Percentiles rank a stretch among this genome's conserved stretches.
phyloP scores from a whole-genome alignment of 2,888 invertebrate species.

The Nemapogon koenigi region DNA sequence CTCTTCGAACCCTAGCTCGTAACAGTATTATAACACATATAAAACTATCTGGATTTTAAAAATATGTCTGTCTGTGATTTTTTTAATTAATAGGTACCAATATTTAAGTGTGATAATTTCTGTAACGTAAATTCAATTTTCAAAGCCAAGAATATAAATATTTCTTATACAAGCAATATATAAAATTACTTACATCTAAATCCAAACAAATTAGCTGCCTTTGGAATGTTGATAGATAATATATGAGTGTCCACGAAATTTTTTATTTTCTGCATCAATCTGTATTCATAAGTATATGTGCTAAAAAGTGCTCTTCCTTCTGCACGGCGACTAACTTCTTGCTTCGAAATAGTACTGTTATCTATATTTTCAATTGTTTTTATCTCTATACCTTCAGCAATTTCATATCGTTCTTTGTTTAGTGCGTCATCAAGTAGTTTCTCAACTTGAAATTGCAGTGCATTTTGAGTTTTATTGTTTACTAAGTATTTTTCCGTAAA shows the following conservation, averaged over 20 bases:
- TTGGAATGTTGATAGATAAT: constrained; percentile 70
- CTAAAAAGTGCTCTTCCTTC: constrained; percentile 44
- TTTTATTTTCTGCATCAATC: constrained; percentile 64
- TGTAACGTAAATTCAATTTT: too few relatives aligned
- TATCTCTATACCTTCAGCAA: constrained; percentile 66
- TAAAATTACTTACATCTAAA: constrained; percentile 61
- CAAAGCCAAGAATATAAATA: too few relatives aligned
- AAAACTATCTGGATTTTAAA: too few relatives aligned
- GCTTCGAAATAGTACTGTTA: constrained; percentile 15
- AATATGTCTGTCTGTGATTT: too few relatives aligned
- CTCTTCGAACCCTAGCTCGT: too few relatives aligned
- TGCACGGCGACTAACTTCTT: constrained; percentile 18
- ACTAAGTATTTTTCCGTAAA: constrained; percentile 32
- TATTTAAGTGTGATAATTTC: too few relatives aligned
- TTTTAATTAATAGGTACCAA: too few relatives aligned
- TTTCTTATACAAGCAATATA: neutral
- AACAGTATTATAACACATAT: too few relatives aligned
- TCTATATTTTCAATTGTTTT: constrained; percentile 26
- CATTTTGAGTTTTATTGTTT: constrained; percentile 32
- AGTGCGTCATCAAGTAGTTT: constrained; percentile 64
- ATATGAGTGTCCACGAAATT: constrained; percentile 67
- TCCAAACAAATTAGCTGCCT: constrained; percentile 69
- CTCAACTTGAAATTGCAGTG: constrained; percentile 58
- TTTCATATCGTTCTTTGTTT: constrained; percentile 57
- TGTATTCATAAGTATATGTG: constrained; percentile 52